These are phyloP conservation scores for Ariolimax columbianus DNA, from an alignment of 2,888 invertebrate genomes.

Conservation along the genomic window DNA sequence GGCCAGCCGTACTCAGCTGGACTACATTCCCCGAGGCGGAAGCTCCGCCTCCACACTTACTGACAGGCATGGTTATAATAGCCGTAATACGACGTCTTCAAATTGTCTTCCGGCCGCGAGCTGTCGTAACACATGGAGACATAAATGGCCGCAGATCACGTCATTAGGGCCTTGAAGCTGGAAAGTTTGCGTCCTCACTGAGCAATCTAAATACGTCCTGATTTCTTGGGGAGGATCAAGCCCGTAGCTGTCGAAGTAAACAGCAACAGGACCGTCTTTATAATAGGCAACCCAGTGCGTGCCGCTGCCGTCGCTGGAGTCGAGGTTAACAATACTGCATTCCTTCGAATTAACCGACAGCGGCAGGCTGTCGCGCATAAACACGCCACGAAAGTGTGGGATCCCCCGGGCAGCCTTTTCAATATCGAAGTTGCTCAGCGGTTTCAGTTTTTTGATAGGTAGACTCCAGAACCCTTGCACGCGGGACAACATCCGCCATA, in stretches of 20 bases:
- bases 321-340: neutral
- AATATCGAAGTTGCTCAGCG: neutral
- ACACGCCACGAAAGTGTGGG: neutral
- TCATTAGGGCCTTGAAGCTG: neutral
- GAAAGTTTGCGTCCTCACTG: neutral
- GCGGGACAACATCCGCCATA: neutral
- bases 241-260: neutral
- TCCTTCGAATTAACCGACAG: neutral
- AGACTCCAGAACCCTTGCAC: neutral
- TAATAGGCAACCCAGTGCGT: neutral
- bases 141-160: constrained; percentile 1
- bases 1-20: neutral
- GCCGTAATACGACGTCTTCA: neutral
- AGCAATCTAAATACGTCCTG: neutral
- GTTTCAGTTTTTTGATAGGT: neutral
- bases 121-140: neutral
- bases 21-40: neutral
- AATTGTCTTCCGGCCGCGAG: neutral
- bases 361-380: constrained; percentile 10
- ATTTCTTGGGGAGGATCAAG: neutral
- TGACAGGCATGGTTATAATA: neutral
- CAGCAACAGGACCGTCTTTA: neutral
- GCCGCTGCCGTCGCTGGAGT: neutral
- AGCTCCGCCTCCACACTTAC: neutral
- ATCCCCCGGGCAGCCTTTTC: neutral